Conservation (phyloP, 2,113 vertebrate genomes). For the Takifugu bimaculatus region DNA sequence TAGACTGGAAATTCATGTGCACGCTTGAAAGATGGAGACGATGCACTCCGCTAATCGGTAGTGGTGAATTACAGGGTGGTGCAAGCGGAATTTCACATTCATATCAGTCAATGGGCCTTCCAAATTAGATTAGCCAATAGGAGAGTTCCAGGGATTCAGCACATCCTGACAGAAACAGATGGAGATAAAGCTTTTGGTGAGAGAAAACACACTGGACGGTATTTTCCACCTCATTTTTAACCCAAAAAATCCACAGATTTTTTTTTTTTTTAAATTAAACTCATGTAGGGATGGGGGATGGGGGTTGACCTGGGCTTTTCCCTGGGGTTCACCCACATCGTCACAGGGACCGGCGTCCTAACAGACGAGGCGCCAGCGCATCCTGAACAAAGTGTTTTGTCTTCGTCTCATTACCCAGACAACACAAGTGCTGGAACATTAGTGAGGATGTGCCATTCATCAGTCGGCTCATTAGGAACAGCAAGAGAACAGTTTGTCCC, state of each 20-base stretch:
- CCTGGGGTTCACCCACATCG: constrained; percentile 26
- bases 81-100: constrained; percentile 12
- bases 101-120: constrained; percentile 7
- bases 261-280: constrained; percentile 9
- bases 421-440: constrained; percentile 33
- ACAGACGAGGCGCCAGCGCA: constrained; percentile 9
- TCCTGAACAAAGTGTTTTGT: constrained; percentile 10
- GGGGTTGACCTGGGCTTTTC: constrained; percentile 13
- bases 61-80: not conserved
- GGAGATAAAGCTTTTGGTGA: too few species aligned
- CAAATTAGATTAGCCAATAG: constrained; percentile 40
- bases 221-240: constrained; percentile 12
- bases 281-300: constrained; percentile 18
- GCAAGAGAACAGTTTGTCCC: constrained; percentile 49
- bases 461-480: constrained; percentile 43
- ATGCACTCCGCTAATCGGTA: constrained; percentile 1
- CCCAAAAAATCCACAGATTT: not conserved
- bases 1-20: not conserved
- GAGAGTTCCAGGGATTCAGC: constrained; percentile 6
- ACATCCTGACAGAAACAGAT: constrained; percentile 25
- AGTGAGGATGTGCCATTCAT: constrained; percentile 46
- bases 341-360: constrained; percentile 16
- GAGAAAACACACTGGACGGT: too few species aligned
- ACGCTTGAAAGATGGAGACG: not conserved
- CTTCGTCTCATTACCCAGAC: constrained; percentile 46